These are phyloP conservation scores for Equus przewalskii DNA, from an alignment of 2,113 vertebrate genomes.

Conservation along the genomic window DNA sequence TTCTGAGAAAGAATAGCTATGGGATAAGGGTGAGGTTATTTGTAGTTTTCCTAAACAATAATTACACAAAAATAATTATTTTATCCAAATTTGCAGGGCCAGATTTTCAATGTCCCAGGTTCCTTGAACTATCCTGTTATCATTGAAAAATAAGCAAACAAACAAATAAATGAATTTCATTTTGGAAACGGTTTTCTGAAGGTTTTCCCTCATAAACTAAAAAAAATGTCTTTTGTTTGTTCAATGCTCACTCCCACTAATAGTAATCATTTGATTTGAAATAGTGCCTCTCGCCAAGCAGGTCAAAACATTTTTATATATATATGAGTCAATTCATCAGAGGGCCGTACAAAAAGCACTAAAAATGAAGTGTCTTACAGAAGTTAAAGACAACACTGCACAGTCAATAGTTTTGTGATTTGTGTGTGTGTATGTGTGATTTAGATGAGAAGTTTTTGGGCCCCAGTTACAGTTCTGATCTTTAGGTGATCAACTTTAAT, in stretches of 20 bases:
- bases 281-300: not conserved
- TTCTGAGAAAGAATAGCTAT: not conserved
- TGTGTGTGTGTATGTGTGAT: not conserved
- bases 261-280: not conserved
- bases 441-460: not conserved
- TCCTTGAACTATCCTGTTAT: not conserved
- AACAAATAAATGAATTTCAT: not conserved
- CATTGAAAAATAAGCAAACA: not conserved
- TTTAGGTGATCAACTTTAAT: not conserved
- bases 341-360: not conserved
- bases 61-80: not conserved
- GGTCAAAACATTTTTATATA: not conserved
- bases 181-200: not conserved
- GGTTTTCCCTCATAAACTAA: not conserved
- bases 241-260: not conserved
- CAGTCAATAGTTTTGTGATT: not conserved
- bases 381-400: not conserved
- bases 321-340: not conserved
- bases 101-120: not conserved
- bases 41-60: not conserved
- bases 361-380: not conserved
- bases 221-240: not conserved
- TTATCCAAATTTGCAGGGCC: not conserved
- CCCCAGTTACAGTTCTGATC: not conserved
- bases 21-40: not conserved